phyloP scores from a whole-genome alignment of 2,797 vertebrate species.

The Hydrolagus colliei region DNA sequence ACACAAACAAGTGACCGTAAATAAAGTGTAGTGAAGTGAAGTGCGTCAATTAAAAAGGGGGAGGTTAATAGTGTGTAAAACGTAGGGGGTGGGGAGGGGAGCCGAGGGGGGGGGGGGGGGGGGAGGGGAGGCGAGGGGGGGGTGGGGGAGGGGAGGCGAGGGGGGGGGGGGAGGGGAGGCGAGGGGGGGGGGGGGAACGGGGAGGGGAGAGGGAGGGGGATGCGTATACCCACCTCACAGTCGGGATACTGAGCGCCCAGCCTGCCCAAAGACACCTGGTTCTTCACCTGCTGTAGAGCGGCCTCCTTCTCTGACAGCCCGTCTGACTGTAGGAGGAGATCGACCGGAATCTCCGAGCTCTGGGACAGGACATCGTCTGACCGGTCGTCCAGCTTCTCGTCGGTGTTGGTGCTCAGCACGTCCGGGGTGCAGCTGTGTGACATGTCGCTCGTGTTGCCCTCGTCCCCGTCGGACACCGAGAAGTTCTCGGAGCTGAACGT shows the following conservation, averaged over 20 bases:
- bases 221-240: not conserved
- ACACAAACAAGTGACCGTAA: not conserved
- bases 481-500: conserved; percentile 93
- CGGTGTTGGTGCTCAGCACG: conserved; percentile 89
- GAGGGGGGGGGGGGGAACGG: too few relatives aligned
- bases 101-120: too few relatives aligned
- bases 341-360: conserved; percentile 82
- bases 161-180: too few relatives aligned
- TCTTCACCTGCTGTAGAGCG: conserved; percentile 62
- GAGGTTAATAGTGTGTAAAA: too few relatives aligned
- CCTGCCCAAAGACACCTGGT: conserved; percentile 48
- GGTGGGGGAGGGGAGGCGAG: not conserved
- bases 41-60: too few relatives aligned
- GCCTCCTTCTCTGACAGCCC: conserved; percentile 74
- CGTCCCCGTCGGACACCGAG: conserved; percentile 78
- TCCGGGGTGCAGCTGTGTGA: conserved; percentile 89
- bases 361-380: conserved; percentile 83
- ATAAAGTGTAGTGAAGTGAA: not conserved
- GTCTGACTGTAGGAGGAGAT: conserved; percentile 59
- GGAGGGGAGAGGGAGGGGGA: not conserved
- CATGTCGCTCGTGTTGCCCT: conserved; percentile 88
- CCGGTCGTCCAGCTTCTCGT: conserved; percentile 81
- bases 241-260: not conserved
- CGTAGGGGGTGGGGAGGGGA: too few relatives aligned
- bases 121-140: not conserved